A percentile compares a stretch with the other conserved stretches of the same genome.
phyloP scores from a whole-genome alignment of 1,140 invertebrate species.

The Cephus cinctus region DNA sequence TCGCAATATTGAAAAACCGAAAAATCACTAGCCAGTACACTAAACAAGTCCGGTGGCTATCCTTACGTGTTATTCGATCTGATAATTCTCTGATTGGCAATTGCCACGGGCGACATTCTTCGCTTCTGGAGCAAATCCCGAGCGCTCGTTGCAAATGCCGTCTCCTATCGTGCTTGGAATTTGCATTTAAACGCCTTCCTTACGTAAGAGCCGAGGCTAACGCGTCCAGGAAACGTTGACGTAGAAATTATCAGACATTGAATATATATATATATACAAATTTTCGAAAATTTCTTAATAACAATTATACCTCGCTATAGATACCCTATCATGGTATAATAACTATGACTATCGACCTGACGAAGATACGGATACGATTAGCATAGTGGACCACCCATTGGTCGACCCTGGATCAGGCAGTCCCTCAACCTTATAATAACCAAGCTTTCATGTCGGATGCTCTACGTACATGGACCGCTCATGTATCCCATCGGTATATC shows the following conservation, averaged over 20 bases:
- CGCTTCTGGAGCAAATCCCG: constrained; percentile 21
- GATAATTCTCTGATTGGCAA: too few relatives aligned
- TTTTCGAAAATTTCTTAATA: too few relatives aligned
- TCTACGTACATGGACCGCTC: constrained; percentile 47
- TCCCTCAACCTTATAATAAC: constrained; percentile 48
- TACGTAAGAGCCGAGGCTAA: constrained; percentile 30
- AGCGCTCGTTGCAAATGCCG: constrained; percentile 16
- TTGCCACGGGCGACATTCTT: constrained; percentile 30
- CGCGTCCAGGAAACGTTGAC: constrained; percentile 32
- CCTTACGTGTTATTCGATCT: too few relatives aligned
- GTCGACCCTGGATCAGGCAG: constrained; percentile 38
- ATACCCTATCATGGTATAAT: too few relatives aligned
- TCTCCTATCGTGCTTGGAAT: constrained; percentile 28
- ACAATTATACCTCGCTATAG: too few relatives aligned
- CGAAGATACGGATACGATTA: constrained; percentile 24
- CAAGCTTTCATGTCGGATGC: constrained; percentile 46
- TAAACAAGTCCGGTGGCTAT: too few relatives aligned
- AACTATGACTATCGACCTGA: too few relatives aligned
- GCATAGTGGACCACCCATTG: constrained; percentile 51
- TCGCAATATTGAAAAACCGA: too few relatives aligned
- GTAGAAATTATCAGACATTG: constrained; percentile 10
- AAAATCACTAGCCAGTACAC: too few relatives aligned
- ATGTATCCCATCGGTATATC: constrained; percentile 52
- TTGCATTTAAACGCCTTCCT: constrained; percentile 37
- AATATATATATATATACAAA: too few relatives aligned